phyloP scores from a whole-genome alignment of 64 coral and sea anemone genomes.

The Trachythela sp. region DNA sequence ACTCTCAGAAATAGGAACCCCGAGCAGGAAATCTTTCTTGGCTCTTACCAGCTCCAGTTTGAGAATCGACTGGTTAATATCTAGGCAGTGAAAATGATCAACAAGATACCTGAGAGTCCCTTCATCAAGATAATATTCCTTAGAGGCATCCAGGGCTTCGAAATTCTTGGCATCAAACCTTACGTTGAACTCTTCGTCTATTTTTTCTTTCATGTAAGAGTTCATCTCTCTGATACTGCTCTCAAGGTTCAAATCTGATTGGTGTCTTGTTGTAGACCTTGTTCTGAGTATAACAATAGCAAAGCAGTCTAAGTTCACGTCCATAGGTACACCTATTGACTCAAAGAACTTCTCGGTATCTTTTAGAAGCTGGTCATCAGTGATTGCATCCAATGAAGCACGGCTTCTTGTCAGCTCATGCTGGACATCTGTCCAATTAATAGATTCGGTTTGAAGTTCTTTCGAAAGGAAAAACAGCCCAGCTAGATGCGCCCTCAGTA shows the following conservation, averaged over 20 bases:
- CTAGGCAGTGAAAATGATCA: neutral
- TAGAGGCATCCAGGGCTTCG: constrained; percentile 15
- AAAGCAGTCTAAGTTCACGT: constrained; percentile 12
- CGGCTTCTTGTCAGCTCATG: constrained; percentile 16
- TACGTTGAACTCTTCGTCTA: neutral
- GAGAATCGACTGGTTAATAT: neutral
- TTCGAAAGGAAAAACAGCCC: constrained; percentile 8
- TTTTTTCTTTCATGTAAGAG: constrained; percentile 9
- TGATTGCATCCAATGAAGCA: constrained; percentile 24
- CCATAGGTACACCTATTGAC: constrained; percentile 1
- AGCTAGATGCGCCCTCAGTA: constrained; percentile 5
- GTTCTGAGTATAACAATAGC: neutral
- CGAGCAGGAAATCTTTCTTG: constrained; percentile 4
- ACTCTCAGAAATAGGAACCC: neutral
- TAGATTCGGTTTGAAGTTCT: constrained; percentile 4
- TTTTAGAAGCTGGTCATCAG: constrained; percentile 12
- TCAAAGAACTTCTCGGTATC: constrained; percentile 22
- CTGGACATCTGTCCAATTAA: constrained; percentile 5
- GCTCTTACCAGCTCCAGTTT: constrained; percentile 18
- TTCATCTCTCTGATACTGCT: neutral
- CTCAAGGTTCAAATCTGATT: neutral
- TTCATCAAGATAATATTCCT: constrained; percentile 5
- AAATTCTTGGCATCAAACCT: constrained; percentile 13
- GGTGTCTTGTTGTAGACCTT: neutral
- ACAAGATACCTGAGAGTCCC: neutral